A percentile compares a stretch with the other conserved stretches of the same genome.
Evolutionary conservation across 2,113 vertebrate genomes (phyloP).

Genomic region (Lota lota): DNA sequence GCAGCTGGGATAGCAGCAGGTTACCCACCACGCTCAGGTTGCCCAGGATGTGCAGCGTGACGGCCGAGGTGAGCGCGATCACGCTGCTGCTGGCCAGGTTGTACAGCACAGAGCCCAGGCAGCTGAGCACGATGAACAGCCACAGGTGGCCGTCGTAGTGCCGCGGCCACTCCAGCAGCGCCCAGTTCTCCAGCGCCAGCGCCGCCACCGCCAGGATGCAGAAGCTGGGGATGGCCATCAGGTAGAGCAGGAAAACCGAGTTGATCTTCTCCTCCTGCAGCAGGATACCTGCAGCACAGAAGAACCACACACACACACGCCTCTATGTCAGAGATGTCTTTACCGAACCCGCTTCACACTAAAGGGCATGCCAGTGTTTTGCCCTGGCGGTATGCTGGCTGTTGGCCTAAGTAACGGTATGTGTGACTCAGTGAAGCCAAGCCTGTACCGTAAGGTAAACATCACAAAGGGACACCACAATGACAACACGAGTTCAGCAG

Average conservation of each 20-base stretch:
- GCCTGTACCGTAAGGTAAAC: no score
- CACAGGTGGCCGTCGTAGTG: slow-evolving; percentile 80
- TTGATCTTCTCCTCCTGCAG: slow-evolving; percentile 91
- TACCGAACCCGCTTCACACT: no score
- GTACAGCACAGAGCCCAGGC: slow-evolving; percentile 91
- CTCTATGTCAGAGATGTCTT: no score
- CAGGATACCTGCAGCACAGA: slow-evolving; percentile 77
- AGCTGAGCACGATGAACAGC: slow-evolving; percentile 91
- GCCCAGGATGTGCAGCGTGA: slow-evolving; percentile 93
- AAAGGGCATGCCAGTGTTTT: no score
- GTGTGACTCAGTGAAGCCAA: no score
- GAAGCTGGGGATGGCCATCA: slow-evolving; percentile 95
- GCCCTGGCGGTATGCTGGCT: no score
- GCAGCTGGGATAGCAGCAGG: slow-evolving; percentile 84
- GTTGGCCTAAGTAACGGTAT: no score
- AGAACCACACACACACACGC: not conserved
- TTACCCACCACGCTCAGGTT: slow-evolving; percentile 92
- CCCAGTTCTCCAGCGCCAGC: slow-evolving; percentile 83
- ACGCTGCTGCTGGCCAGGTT: slow-evolving; percentile 93
- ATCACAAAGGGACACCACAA: no score
- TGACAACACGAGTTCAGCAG: no score
- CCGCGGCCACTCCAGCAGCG: slow-evolving; percentile 71
- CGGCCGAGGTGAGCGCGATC: slow-evolving; percentile 91
- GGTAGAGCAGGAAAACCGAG: slow-evolving; percentile 85
- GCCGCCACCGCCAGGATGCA: slow-evolving; percentile 86